Evolutionary conservation across 64 coral and sea anemone species (phyloP), one percentile per base, ranked within the genome.

Genomic region (Stichodactyla helianthus): DNA sequence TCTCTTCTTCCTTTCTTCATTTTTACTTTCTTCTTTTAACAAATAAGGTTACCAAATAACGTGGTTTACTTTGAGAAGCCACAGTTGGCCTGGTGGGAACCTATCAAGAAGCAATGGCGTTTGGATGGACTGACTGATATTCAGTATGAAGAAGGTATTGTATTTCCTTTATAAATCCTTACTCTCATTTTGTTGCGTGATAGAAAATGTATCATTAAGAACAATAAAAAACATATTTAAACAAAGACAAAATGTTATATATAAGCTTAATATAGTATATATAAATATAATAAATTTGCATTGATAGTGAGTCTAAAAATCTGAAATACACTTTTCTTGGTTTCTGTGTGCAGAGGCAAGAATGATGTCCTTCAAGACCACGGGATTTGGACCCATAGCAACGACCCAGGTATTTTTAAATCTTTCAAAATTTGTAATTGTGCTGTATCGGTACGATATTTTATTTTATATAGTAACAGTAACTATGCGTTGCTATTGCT

Each of bases 51-150:
- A 22, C 90, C 96, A 22, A 88, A 50, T 17, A 84, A 92, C 87
- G 96, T 95, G 15, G 61, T 90, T 53, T 99, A 95, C 82, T 94
- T 93, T 86, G 96, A 99, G 79, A 85, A 92, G 53, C 96, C 96
- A 20, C 96, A 95, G 82, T 44, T 99, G 55, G 89, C 90, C 19
- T 79, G 83, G 52, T 99, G 96, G 96, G 96, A 99, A 62, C 59
- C 86, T 6, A 31, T 14, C 20, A 99, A 99, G 62, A 94, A 95
- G 10, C 93, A 95, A 18, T 99, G 96, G 96, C 86, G 90, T 56
- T 54, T 99, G 19, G 96, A 99, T 84, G 93, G 93, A 59, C 59
- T 95, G 14, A 87, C 83, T 64, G 96, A 93, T 25, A 86, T 83
- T 51, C 91, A 92, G 53, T 99, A 87, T 87, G 86, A 99, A 67